Evolutionary conservation across 2,113 vertebrate species (phyloP).

Genomic region (Grantiella picta): DNA sequence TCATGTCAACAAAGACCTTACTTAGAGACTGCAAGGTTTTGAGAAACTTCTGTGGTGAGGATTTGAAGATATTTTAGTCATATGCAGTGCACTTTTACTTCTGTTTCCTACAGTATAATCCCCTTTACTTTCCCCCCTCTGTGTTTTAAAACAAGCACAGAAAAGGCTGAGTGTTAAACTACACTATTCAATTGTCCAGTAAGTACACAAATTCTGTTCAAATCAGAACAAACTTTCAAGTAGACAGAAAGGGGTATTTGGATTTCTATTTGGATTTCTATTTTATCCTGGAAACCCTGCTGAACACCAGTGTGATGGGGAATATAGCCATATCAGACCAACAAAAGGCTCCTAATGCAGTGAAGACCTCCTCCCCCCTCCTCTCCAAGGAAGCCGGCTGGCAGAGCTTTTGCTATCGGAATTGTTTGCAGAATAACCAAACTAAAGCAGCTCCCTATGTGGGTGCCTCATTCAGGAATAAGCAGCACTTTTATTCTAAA

Average conservation of each 20-base stretch:
- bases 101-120: constrained; percentile 55
- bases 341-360: constrained; percentile 31
- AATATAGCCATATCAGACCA: constrained; percentile 28
- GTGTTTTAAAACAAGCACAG: constrained; percentile 60
- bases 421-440: constrained; percentile 38
- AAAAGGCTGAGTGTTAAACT: constrained; percentile 61
- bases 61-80: constrained; percentile 50
- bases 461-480: background rate
- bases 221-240: constrained; percentile 60
- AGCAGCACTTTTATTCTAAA: constrained; percentile 4
- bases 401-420: constrained; percentile 2
- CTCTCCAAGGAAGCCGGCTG: background rate
- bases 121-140: constrained; percentile 13
- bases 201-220: constrained; percentile 59
- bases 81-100: constrained; percentile 25
- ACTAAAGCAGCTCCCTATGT: background rate
- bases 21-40: constrained; percentile 21
- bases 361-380: constrained; percentile 42
- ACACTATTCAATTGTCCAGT: constrained; percentile 27
- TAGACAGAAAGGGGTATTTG: constrained; percentile 26
- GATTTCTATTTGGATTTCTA: constrained; percentile 3
- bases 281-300: background rate
- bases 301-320: background rate
- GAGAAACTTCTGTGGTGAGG: constrained; percentile 48
- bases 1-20: constrained; percentile 68